These are phyloP conservation scores for Tapirus indicus DNA, from an alignment of 2,797 vertebrate genomes.

Conservation along the genomic window DNA sequence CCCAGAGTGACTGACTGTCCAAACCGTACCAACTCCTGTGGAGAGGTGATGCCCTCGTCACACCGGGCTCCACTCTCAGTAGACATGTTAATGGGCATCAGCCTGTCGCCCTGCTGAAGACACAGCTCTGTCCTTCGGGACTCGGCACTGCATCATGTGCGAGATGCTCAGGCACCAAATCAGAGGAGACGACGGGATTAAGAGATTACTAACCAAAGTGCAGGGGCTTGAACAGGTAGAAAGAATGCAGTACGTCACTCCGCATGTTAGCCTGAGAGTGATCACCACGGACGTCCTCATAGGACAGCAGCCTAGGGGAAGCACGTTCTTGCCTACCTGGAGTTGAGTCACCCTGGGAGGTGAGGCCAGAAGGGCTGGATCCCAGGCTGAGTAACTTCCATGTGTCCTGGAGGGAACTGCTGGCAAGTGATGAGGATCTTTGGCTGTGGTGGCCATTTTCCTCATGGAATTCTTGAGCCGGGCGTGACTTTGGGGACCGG, in stretches of 20 bases:
- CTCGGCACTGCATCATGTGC: accelerated
- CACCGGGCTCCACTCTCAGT: neutral
- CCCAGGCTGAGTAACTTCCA: slow-evolving; percentile 91
- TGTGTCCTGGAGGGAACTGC: slow-evolving; percentile 88
- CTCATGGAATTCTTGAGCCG: slow-evolving; percentile 54
- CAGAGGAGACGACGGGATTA: neutral
- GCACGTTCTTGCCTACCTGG: slow-evolving; percentile 81
- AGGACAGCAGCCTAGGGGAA: accelerated
- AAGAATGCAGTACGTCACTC: accelerated
- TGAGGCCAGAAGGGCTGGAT: slow-evolving; percentile 87
- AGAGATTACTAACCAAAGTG: neutral
- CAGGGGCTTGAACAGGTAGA: no score
- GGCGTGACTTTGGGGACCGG: slow-evolving; percentile 60
- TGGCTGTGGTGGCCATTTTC: slow-evolving; percentile 48
- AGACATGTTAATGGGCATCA: accelerated
- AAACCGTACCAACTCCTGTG: accelerated
- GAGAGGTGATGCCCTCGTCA: neutral
- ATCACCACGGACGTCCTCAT: neutral
- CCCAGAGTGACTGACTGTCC: no score
- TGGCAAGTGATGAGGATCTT: slow-evolving; percentile 85
- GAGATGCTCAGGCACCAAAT: accelerated
- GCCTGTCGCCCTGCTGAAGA: accelerated
- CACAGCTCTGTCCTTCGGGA: neutral
- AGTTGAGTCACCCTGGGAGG: slow-evolving; percentile 78
- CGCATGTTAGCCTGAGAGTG: accelerated